Base-by-base conservation (phyloP, 2,797 vertebrate species). In the Etheostoma nigrum region DNA sequence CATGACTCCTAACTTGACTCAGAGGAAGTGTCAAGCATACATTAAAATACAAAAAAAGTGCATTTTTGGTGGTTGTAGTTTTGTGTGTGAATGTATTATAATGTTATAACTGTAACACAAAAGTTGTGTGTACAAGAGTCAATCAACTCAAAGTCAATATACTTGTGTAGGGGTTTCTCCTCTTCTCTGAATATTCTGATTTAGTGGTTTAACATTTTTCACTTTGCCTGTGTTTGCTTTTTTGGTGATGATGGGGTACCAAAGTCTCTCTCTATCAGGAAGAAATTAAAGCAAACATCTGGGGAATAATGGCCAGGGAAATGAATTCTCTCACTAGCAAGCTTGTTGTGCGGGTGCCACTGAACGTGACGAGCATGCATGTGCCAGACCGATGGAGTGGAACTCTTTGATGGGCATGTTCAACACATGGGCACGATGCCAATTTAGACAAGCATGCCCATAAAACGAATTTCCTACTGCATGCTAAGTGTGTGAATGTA, bases 261-360 rank as follows among this genome's bases (percentile, higher is more conserved):
- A 80, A 87, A 89, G 81, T 88, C 86, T 88, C 86, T 88, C 87
- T 87, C 86, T 89, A 89, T 91, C 88, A 90, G 85, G 86, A 84
- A 87, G 87, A 91, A 91, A 94, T 95, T 91, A 91, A 92, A 93
- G 92, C 88, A 93, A 93, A 94, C 93, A 95, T 94, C 90, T 94
- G 92, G 88, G 88, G 88, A 91, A 93, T 92, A 93, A 93, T 91
- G 91, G 91, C 88, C 88, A 79, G 89, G 87, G 85, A 92, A 94
- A 94, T 92, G 88, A 93, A 91, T 92, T 92, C 84, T 91, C 82
- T 89, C 84, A 85, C 76, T 62, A 73, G 86, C 71, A 12, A 81
- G 88, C 82, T 82, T 81, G 88, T 81, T 86, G 85, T 85, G 87
- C 79, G 89, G 83, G 84, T 88, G 92, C 88, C 86, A 81, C 80